These are phyloP conservation scores for Drosophila testacea DNA, from an alignment of 2,888 invertebrate genomes.

Conservation along the genomic window DNA sequence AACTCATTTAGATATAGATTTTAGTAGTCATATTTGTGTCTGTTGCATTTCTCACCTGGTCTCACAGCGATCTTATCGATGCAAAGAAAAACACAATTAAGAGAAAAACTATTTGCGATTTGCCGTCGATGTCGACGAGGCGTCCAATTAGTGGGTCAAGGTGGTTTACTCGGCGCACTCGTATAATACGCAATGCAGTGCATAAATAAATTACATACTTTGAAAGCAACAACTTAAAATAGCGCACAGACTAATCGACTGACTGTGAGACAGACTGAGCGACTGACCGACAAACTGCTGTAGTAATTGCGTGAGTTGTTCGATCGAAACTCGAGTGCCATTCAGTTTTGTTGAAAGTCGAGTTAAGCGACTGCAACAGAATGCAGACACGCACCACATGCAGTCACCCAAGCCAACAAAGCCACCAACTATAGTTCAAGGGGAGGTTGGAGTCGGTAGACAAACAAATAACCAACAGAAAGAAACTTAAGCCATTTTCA, in stretches of 20 bases:
- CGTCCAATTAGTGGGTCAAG: constrained; percentile 78
- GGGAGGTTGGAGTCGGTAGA: background rate
- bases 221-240: constrained; percentile 64
- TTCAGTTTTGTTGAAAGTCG: constrained; percentile 12
- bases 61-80: constrained; percentile 17
- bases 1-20: constrained; percentile 3
- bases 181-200: constrained; percentile 54
- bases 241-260: constrained; percentile 34
- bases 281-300: constrained; percentile 4
- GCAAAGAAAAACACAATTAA: constrained; percentile 2
- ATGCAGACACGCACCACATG: constrained; percentile 27
- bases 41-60: constrained; percentile 8
- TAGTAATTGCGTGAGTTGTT: constrained; percentile 16
- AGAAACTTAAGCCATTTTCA: constrained; percentile 68
- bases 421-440: constrained; percentile 1
- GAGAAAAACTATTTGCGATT: constrained; percentile 31
- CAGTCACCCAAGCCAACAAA: constrained; percentile 1
- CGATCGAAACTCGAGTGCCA: constrained; percentile 20
- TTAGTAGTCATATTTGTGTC: background rate
- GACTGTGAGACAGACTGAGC: constrained; percentile 18
- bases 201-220: constrained; percentile 63
- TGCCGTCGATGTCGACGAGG: constrained; percentile 32
- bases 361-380: constrained; percentile 32
- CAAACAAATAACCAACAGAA: constrained; percentile 25
- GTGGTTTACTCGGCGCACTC: constrained; percentile 70